These are phyloP conservation scores for Oryctes rhinoceros DNA, from an alignment of 1,140 invertebrate species.

Conservation along the genomic window DNA sequence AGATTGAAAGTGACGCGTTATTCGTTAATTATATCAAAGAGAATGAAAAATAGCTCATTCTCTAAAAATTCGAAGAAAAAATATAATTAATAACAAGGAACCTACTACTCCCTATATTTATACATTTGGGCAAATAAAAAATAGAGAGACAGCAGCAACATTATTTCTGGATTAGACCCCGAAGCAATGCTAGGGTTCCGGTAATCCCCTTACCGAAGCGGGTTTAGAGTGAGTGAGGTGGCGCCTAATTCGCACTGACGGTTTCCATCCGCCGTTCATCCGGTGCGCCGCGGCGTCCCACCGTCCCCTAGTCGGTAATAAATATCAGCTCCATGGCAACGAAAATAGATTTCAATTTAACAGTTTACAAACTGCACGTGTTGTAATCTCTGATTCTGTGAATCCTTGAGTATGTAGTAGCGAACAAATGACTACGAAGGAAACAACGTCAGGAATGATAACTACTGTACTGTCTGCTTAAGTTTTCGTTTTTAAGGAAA, in stretches of 20 bases:
- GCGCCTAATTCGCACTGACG: slow-evolving; percentile 57
- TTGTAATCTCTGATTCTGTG: slow-evolving; percentile 1
- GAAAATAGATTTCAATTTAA: slow-evolving; percentile 39
- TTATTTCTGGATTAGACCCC: slow-evolving; percentile 45
- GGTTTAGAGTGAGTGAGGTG: slow-evolving; percentile 54
- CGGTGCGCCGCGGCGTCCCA: slow-evolving; percentile 41
- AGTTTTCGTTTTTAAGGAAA: no score
- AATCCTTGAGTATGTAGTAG: not conserved
- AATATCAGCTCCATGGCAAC: slow-evolving; percentile 35
- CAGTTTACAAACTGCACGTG: slow-evolving; percentile 29
- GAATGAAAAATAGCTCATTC: no score
- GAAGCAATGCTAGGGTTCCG: slow-evolving; percentile 41
- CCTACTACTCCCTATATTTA: not conserved
- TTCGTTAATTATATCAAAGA: no score
- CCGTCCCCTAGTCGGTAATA: slow-evolving; percentile 7
- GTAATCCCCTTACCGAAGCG: slow-evolving; percentile 45
- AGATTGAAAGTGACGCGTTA: no score
- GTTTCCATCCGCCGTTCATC: slow-evolving; percentile 52
- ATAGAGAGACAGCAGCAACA: not conserved
- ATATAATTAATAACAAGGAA: slow-evolving; percentile 14
- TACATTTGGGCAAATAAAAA: not conserved
- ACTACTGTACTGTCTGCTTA: no score
- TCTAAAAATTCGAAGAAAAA: not conserved
- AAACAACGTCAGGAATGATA: no score
- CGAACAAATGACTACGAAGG: not conserved